A percentile compares a stretch with the other conserved stretches of the same genome.
Conservation (phyloP, 1,140 invertebrate species). For the Melanaphis sacchari region DNA sequence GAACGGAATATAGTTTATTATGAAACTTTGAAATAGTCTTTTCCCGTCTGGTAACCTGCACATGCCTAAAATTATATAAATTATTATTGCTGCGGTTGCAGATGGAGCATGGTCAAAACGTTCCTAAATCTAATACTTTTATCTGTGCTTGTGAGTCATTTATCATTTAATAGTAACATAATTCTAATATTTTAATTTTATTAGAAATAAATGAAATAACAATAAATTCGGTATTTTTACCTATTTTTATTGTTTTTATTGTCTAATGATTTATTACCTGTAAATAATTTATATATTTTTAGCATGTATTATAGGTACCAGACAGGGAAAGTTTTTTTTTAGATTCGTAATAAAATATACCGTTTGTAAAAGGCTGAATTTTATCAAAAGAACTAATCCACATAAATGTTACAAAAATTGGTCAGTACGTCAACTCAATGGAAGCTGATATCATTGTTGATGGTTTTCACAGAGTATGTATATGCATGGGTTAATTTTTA, state of each 20-base stretch:
- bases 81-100: constrained; percentile 62
- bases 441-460: not conserved
- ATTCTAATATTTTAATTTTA: not conserved
- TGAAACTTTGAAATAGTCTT: no score
- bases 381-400: not conserved
- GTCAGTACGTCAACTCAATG: not conserved
- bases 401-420: constrained; percentile 1
- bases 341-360: constrained; percentile 7
- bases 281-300: not conserved
- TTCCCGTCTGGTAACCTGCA: no score
- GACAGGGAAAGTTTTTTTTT: not conserved
- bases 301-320: not conserved
- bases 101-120: constrained; percentile 63
- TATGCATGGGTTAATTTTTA: not conserved
- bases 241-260: no score
- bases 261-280: not conserved
- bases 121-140: constrained; percentile 62
- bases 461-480: not conserved
- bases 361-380: not conserved
- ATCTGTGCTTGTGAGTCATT: constrained; percentile 61
- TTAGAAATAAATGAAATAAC: no score
- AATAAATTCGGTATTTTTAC: no score
- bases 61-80: no score
- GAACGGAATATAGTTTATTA: no score
- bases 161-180: not conserved